Conservation (phyloP, 2,888 invertebrate genomes). For the Phengaris arion region DNA sequence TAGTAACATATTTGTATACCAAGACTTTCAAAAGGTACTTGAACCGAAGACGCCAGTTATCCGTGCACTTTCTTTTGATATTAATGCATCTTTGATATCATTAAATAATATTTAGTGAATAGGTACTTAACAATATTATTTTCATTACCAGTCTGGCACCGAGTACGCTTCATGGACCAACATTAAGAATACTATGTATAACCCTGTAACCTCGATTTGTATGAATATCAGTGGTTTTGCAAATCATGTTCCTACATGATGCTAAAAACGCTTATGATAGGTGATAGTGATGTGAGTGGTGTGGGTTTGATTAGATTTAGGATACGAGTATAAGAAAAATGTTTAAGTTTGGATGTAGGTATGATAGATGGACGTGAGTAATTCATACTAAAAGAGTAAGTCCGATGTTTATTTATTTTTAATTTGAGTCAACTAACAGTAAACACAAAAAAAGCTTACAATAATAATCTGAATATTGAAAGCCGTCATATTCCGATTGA, state of each 20-base stretch:
- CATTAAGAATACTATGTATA: conserved; percentile 54
- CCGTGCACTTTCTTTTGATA: neutral
- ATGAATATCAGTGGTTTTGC: conserved; percentile 38
- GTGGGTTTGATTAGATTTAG: neutral
- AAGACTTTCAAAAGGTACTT: neutral
- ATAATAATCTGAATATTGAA: no score
- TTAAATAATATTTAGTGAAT: neutral
- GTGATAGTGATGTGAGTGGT: neutral
- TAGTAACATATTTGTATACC: neutral
- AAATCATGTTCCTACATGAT: conserved; percentile 40
- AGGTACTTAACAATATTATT: conserved; percentile 1
- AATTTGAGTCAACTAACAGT: no score
- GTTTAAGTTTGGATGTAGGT: no score
- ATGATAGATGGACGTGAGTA: no score
- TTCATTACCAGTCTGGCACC: neutral
- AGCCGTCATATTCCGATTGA: no score
- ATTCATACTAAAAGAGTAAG: no score
- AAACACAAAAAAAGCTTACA: no score
- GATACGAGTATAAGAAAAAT: no score
- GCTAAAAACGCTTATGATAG: conserved; percentile 37
- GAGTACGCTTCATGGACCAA: no score
- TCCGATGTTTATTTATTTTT: no score
- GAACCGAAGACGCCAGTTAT: neutral
- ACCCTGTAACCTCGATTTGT: conserved; percentile 47
- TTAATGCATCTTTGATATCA: neutral